Percentiles rank a stretch among this genome's conserved stretches.
phyloP scores from a whole-genome alignment of 1,140 invertebrate genomes.

The Musca vetustissima region DNA sequence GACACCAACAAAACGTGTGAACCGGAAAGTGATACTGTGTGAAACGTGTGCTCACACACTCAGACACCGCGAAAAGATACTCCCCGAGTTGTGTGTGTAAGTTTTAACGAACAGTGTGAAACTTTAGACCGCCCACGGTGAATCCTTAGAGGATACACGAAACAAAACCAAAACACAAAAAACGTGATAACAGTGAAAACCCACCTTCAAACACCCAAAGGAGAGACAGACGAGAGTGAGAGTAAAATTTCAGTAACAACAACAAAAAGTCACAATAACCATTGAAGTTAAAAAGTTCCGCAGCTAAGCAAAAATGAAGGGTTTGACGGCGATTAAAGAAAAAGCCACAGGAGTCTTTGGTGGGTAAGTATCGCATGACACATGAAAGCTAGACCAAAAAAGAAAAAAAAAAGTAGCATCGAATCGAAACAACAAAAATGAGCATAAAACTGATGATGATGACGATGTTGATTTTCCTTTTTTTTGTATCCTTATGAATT shows the following conservation, averaged over 20 bases:
- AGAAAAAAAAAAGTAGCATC: too few relatives aligned
- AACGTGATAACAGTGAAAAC: neutral
- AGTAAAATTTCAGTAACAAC: constrained; percentile 21
- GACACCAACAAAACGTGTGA: constrained; percentile 1
- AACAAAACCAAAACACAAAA: neutral
- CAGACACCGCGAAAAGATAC: neutral
- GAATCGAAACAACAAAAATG: too few relatives aligned
- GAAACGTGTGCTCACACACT: constrained; percentile 1
- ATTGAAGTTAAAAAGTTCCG: neutral
- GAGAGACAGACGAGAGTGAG: neutral
- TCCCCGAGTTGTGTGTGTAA: neutral
- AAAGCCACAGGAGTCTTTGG: constrained; percentile 50
- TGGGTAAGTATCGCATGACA: constrained; percentile 44
- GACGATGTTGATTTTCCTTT: constrained; percentile 1
- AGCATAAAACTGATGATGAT: neutral
- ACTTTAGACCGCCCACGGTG: constrained; percentile 22
- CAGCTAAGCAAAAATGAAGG: constrained; percentile 40
- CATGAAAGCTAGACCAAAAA: too few relatives aligned
- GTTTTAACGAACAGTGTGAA: constrained; percentile 2
- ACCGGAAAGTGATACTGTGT: neutral
- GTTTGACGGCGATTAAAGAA: constrained; percentile 53
- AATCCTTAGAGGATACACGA: constrained; percentile 1
- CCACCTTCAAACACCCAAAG: neutral
- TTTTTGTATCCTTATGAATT: constrained; percentile 3
- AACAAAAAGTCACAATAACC: neutral